Conservation (phyloP, 2,113 vertebrate species). For the Cepphus grylle region DNA sequence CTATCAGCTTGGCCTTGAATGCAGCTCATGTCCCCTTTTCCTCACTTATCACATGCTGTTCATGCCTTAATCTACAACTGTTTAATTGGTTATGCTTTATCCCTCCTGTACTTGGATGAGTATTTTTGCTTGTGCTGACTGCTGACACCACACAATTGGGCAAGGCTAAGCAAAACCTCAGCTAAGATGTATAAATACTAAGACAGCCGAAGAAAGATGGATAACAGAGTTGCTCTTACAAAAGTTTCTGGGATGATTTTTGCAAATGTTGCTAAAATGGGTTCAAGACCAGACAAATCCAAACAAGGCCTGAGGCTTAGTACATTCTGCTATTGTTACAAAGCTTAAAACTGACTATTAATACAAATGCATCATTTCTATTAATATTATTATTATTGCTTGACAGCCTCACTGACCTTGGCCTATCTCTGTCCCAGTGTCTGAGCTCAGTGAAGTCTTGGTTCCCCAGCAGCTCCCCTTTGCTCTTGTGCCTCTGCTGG, state of each 20-base stretch:
- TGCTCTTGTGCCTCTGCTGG: not conserved
- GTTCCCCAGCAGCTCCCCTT: accelerated
- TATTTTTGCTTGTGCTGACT: not conserved
- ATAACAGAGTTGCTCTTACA: not conserved
- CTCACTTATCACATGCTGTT: not conserved
- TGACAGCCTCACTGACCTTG: not conserved
- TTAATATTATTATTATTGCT: not conserved
- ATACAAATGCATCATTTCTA: not conserved
- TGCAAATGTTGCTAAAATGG: not conserved
- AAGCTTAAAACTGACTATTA: not conserved
- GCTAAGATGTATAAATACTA: not conserved
- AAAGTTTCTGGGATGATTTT: not conserved
- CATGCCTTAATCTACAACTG: not conserved
- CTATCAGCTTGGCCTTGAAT: not conserved
- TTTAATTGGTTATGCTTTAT: not conserved
- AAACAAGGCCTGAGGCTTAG: not conserved
- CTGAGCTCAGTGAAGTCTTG: not conserved
- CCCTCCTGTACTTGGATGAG: not conserved
- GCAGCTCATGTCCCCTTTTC: not conserved
- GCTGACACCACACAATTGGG: not conserved
- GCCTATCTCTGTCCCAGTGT: not conserved
- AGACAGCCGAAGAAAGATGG: not conserved
- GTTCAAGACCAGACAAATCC: not conserved
- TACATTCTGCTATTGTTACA: not conserved
- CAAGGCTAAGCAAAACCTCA: not conserved